A percentile compares a stretch with the other conserved stretches of the same genome.
Conservation (phyloP, 2,888 invertebrate species). For the Cataglyphis livida region DNA sequence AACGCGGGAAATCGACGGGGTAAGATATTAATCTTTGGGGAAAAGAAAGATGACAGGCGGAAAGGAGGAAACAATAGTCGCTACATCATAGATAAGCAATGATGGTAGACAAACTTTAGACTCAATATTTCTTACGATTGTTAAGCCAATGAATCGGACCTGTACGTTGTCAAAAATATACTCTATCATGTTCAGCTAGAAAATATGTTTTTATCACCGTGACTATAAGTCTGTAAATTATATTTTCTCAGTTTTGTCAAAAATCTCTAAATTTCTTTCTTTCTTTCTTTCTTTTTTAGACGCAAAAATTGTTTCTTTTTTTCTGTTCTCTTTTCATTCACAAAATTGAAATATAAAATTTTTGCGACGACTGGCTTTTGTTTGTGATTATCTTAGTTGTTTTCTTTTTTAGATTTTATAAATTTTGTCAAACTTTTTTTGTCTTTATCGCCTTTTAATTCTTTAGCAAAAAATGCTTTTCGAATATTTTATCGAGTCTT, state of each 20-base stretch:
- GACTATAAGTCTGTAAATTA: constrained; percentile 29
- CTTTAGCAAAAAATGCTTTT: background rate
- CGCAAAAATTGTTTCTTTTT: background rate
- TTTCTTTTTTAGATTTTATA: constrained; percentile 17
- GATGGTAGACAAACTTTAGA: constrained; percentile 61
- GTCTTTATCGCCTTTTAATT: constrained; percentile 31
- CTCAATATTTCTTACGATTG: constrained; percentile 64
- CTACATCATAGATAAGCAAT: constrained; percentile 54
- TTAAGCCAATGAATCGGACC: constrained; percentile 46
- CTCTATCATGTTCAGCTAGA: background rate
- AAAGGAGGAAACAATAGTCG: constrained; percentile 10
- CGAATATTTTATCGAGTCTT: constrained; percentile 7
- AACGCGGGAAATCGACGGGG: constrained; percentile 46
- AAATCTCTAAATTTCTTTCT: background rate
- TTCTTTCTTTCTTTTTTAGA: background rate
- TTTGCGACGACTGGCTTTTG: background rate
- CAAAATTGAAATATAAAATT: constrained; percentile 21
- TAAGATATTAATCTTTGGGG: constrained; percentile 57
- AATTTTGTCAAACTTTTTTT: constrained; percentile 26
- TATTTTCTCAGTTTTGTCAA: background rate
- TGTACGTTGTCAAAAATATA: constrained; percentile 3
- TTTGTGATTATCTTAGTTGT: constrained; percentile 4
- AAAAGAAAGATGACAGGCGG: constrained; percentile 16
- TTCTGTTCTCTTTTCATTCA: background rate
- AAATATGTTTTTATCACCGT: constrained; percentile 17